Evolutionary conservation across 1,140 invertebrate species (phyloP).

Genomic region (Zeugodacus cucurbitae): DNA sequence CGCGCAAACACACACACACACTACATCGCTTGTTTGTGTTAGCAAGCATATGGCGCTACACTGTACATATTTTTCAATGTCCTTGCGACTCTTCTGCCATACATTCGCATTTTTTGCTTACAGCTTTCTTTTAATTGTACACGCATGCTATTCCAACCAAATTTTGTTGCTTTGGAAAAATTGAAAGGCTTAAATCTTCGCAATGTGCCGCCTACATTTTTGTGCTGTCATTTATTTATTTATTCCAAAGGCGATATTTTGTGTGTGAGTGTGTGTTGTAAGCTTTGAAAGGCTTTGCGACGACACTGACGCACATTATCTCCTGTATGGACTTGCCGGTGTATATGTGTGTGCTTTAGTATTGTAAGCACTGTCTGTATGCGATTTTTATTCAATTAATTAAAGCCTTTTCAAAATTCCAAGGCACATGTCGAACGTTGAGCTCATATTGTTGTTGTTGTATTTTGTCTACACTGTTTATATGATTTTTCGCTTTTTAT

Average conservation of each 20-base stretch:
- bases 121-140: constrained; percentile 2
- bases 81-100: not conserved
- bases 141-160: not conserved
- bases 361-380: not conserved
- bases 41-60: not conserved
- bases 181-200: not conserved
- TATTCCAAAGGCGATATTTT: not conserved
- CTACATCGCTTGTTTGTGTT: not conserved
- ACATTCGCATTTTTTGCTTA: not conserved
- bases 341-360: not conserved
- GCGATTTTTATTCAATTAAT: constrained; percentile 45
- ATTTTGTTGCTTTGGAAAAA: constrained; percentile 4
- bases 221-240: not conserved
- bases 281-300: not conserved
- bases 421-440: constrained; percentile 25
- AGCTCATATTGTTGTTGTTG: not conserved
- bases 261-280: not conserved
- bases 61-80: not conserved
- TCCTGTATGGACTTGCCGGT: not conserved
- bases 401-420: constrained; percentile 44
- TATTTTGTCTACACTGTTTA: not conserved
- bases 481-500: constrained; percentile 3
- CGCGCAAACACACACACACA: not conserved
- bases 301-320: not conserved
- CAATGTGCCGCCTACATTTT: not conserved